phyloP scores from a whole-genome alignment of 2,888 invertebrate species.

The Hylaea fasciaria region DNA sequence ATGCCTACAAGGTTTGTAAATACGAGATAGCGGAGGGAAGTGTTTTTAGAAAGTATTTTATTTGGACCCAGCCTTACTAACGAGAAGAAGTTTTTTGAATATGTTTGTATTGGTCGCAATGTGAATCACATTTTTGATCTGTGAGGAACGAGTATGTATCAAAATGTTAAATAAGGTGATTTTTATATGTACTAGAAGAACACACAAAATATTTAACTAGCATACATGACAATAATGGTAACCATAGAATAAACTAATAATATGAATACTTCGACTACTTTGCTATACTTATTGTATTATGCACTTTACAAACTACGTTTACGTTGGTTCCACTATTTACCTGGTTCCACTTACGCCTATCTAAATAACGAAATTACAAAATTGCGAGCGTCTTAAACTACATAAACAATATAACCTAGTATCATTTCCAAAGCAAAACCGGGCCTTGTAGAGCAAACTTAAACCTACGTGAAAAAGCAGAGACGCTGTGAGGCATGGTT shows the following conservation, averaged over 20 bases:
- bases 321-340: constrained; percentile 6
- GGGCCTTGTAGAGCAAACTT: constrained; percentile 42
- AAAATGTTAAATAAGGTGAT: too few relatives aligned
- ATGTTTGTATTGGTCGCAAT: too few relatives aligned
- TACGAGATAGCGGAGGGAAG: constrained; percentile 11
- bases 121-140: too few relatives aligned
- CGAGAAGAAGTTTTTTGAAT: constrained; percentile 4
- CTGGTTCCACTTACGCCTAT: constrained; percentile 21
- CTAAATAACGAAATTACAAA: constrained; percentile 32
- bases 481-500: not conserved
- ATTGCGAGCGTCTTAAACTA: constrained; percentile 31
- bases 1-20: constrained; percentile 46
- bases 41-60: constrained; percentile 26
- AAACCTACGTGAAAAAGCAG: constrained; percentile 3
- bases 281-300: too few relatives aligned
- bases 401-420: constrained; percentile 22
- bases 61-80: constrained; percentile 26
- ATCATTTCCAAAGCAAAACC: constrained; percentile 41
- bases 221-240: too few relatives aligned
- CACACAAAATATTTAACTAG: too few relatives aligned
- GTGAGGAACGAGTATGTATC: too few relatives aligned
- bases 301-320: not conserved
- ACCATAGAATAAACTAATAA: too few relatives aligned
- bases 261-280: too few relatives aligned
- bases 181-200: too few relatives aligned